These are phyloP conservation scores for Chrysogorgia sp. DNA, from an alignment of 92 coral and sea anemone genomes.

Conservation along the genomic window DNA sequence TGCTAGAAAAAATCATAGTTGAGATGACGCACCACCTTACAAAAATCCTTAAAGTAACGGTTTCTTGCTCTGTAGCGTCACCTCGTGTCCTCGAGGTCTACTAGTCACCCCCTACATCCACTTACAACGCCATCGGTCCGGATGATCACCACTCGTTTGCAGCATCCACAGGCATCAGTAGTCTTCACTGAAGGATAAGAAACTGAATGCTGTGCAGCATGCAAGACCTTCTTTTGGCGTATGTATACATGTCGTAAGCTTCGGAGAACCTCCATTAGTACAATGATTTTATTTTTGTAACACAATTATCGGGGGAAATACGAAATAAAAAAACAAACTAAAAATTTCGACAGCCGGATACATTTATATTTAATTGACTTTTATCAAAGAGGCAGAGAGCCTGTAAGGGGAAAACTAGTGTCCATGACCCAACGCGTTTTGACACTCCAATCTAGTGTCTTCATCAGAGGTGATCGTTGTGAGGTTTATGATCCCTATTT, in stretches of 20 bases:
- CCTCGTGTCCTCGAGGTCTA: background rate
- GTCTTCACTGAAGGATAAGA: constrained; percentile 19
- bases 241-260: constrained; percentile 21
- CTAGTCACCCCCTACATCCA: constrained; percentile 5
- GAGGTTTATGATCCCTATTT: too few species aligned
- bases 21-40: background rate
- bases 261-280: constrained; percentile 23
- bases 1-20: too few species aligned
- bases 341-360: too few species aligned
- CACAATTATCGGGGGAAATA: too few species aligned
- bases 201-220: constrained; percentile 23
- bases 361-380: too few species aligned
- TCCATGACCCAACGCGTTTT: too few species aligned
- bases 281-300: background rate
- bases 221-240: constrained; percentile 22
- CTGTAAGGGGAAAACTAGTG: too few species aligned
- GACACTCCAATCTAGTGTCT: too few species aligned
- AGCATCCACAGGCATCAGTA: constrained; percentile 6
- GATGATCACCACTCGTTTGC: constrained; percentile 3
- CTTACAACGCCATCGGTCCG: constrained; percentile 6
- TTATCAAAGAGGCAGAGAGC: too few species aligned
- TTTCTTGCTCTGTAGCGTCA: background rate
- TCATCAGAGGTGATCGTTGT: too few species aligned
- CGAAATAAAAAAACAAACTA: too few species aligned
- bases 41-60: background rate